Evolutionary conservation across 2,113 vertebrate genomes (phyloP).

Genomic region (Boleophthalmus pectinirostris): DNA sequence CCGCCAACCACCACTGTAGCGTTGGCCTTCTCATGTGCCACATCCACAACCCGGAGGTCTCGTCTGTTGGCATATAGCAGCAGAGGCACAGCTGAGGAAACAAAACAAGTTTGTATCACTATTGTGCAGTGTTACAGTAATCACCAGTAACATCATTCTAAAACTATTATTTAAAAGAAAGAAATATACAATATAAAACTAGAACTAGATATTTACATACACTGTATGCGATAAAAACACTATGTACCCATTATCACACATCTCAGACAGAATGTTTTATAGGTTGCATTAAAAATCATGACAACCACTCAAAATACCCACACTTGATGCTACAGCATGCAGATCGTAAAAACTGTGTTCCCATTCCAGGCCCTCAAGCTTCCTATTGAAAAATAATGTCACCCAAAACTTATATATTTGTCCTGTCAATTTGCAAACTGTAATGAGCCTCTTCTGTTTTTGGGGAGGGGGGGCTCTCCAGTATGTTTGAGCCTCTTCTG

Average conservation of each 20-base stretch:
- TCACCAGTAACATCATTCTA: background rate
- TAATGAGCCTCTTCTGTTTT: background rate
- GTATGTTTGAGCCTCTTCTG: too few species aligned
- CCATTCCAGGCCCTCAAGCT: too few species aligned
- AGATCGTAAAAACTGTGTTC: background rate
- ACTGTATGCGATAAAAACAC: too few species aligned
- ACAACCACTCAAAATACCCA: background rate
- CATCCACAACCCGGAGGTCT: constrained; percentile 91
- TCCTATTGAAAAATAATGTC: too few species aligned
- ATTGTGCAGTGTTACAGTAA: background rate
- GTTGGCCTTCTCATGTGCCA: constrained; percentile 84
- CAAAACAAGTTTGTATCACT: background rate
- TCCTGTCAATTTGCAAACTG: background rate
- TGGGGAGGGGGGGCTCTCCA: too few species aligned
- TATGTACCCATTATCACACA: background rate
- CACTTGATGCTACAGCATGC: background rate
- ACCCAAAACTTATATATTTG: background rate
- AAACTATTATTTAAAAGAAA: background rate
- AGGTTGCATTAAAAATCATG: background rate
- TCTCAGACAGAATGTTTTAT: background rate
- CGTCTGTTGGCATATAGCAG: constrained; percentile 95
- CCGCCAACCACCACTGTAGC: constrained; percentile 91
- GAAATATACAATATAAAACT: background rate
- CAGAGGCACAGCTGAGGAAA: constrained; percentile 84
- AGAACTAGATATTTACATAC: background rate